Conservation (phyloP, 2,113 vertebrate genomes). For the Tragulus kanchil region DNA sequence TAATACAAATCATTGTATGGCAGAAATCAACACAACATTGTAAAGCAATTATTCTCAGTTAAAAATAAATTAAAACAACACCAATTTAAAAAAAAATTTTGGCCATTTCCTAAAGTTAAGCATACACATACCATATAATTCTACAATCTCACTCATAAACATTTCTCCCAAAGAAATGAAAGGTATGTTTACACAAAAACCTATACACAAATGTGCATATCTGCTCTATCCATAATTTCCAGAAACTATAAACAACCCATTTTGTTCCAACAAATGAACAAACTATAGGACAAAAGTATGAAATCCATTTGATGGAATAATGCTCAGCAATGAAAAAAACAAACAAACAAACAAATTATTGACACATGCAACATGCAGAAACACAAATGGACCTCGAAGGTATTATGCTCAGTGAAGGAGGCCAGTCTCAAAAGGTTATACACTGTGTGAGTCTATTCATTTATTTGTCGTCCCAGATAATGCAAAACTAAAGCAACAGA, state of each 20-base stretch:
- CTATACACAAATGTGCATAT: not conserved
- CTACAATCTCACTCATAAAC: not conserved
- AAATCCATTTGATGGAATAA: too few relatives aligned
- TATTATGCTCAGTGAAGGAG: not conserved
- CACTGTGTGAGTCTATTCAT: not conserved
- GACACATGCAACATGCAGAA: not conserved
- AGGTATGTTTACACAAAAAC: not conserved
- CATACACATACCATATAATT: not conserved
- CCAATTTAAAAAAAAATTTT: not conserved
- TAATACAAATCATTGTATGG: not conserved
- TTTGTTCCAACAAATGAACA: not conserved
- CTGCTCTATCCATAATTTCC: not conserved
- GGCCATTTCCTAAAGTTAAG: not conserved
- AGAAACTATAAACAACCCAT: not conserved
- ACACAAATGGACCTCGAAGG: not conserved
- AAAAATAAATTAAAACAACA: not conserved
- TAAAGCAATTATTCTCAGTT: not conserved
- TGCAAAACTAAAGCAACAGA: not conserved
- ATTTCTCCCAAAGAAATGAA: constrained; percentile 16
- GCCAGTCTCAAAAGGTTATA: not conserved
- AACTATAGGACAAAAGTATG: not conserved
- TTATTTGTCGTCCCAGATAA: not conserved
- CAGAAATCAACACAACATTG: not conserved
- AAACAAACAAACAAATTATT: too few relatives aligned
- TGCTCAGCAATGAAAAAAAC: not conserved